These are phyloP conservation scores for Paracyclopina nana DNA, from an alignment of 1,140 invertebrate genomes.

Conservation along the genomic window DNA sequence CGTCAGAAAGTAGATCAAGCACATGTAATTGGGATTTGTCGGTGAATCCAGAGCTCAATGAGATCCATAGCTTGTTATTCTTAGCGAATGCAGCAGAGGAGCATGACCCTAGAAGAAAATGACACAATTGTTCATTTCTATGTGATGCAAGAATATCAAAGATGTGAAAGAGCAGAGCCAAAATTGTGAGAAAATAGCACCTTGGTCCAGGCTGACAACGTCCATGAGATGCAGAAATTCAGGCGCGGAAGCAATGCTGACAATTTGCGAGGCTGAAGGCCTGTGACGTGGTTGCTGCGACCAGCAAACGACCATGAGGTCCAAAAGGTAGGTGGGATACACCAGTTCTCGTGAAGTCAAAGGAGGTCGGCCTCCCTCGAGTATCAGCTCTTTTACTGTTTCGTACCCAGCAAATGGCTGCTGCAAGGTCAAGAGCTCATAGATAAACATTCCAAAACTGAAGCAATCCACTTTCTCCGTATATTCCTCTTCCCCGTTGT, in stretches of 20 bases:
- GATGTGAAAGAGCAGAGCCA: no score
- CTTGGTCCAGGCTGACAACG: slow-evolving; percentile 36
- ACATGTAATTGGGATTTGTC: background rate
- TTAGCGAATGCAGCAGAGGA: background rate
- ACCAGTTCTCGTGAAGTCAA: slow-evolving; percentile 45
- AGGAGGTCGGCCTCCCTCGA: slow-evolving; percentile 76
- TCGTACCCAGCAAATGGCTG: slow-evolving; percentile 88
- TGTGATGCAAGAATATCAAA: no score
- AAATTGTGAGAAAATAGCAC: background rate
- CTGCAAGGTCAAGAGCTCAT: slow-evolving; percentile 77
- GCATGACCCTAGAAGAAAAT: no score
- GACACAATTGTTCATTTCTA: background rate
- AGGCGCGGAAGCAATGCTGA: slow-evolving; percentile 68
- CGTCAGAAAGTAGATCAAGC: background rate
- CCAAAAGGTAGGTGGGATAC: slow-evolving; percentile 73
- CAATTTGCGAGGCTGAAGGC: slow-evolving; percentile 78
- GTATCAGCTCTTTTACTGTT: slow-evolving; percentile 81
- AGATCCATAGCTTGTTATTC: slow-evolving; percentile 8
- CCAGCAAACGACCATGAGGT: slow-evolving; percentile 92
- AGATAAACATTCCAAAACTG: slow-evolving; percentile 98
- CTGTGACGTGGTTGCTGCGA: slow-evolving; percentile 60
- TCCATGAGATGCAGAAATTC: slow-evolving; percentile 77
- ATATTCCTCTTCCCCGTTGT: slow-evolving; percentile 96
- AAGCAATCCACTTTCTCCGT: slow-evolving; percentile 97
- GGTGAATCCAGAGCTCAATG: background rate